A percentile compares a stretch with the other conserved stretches of the same genome.
These are phyloP conservation scores for Myanophis thanlyinensis DNA, from an alignment of 2,113 vertebrate species.

Conservation along the genomic window DNA sequence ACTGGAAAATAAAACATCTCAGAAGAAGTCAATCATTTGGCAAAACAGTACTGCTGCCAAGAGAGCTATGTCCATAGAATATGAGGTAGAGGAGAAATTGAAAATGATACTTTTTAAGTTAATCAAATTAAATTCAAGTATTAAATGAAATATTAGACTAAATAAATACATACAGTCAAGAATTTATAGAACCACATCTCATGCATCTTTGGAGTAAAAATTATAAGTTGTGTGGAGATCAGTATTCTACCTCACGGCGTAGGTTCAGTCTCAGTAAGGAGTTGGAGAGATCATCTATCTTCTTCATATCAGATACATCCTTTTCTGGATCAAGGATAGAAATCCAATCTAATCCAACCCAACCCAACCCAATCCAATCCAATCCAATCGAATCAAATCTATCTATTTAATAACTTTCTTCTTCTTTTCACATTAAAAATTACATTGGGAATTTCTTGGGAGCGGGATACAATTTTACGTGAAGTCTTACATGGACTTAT, in stretches of 20 bases:
- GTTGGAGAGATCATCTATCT: background rate
- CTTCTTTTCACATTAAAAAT: background rate
- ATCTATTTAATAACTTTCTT: background rate
- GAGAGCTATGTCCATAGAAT: background rate
- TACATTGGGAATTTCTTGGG: background rate
- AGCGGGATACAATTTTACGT: background rate
- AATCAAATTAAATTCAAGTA: background rate
- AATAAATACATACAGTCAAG: background rate
- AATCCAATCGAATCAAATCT: background rate
- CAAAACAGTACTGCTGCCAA: background rate
- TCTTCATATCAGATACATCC: background rate
- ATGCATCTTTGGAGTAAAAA: background rate
- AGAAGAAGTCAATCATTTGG: background rate
- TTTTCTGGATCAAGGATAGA: background rate
- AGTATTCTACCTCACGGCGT: background rate
- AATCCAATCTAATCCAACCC: background rate
- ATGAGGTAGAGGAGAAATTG: background rate
- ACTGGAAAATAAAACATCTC: background rate
- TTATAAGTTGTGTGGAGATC: background rate
- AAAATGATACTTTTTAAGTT: background rate
- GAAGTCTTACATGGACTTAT: background rate
- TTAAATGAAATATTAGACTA: background rate
- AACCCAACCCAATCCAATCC: too few species aligned
- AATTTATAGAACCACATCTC: background rate
- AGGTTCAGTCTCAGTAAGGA: background rate